Evolutionary conservation across 2,888 invertebrate genomes (phyloP).

Genomic region (Drosophila buzzatii): DNA sequence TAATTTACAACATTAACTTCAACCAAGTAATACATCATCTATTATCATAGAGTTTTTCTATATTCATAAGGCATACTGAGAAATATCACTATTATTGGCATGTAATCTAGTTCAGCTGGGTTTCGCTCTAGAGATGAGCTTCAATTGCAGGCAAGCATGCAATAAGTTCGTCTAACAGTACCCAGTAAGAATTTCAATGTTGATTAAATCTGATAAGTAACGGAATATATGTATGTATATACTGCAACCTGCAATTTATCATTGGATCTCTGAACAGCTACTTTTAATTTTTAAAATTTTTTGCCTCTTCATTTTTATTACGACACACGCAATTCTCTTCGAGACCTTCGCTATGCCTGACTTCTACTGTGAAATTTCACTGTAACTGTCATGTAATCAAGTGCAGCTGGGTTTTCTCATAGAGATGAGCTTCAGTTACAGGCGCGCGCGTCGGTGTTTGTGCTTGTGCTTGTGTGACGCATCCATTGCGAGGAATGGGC

Average conservation of each 20-base stretch:
- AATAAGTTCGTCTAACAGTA: no score
- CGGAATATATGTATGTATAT: no score
- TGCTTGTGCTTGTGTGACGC: slow-evolving; percentile 49
- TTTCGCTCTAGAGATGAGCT: no score
- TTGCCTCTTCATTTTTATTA: background rate
- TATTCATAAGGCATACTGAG: background rate
- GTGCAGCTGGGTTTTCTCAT: slow-evolving; percentile 27
- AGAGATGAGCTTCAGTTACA: slow-evolving; percentile 38
- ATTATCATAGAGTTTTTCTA: background rate
- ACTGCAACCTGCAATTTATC: no score
- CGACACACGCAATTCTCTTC: no score
- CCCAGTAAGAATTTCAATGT: no score
- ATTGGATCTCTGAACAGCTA: no score
- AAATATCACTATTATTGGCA: background rate
- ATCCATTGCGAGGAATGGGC: slow-evolving; percentile 32
- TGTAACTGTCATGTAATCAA: background rate
- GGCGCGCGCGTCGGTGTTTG: slow-evolving; percentile 11
- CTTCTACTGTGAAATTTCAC: background rate
- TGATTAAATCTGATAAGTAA: background rate
- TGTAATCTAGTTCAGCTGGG: background rate
- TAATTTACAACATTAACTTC: no score
- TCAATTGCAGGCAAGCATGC: no score
- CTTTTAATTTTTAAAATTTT: background rate
- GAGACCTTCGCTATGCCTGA: background rate
- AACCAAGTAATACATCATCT: no score